Conservation (phyloP, 2,888 invertebrate genomes). For the Aromia moschata region DNA sequence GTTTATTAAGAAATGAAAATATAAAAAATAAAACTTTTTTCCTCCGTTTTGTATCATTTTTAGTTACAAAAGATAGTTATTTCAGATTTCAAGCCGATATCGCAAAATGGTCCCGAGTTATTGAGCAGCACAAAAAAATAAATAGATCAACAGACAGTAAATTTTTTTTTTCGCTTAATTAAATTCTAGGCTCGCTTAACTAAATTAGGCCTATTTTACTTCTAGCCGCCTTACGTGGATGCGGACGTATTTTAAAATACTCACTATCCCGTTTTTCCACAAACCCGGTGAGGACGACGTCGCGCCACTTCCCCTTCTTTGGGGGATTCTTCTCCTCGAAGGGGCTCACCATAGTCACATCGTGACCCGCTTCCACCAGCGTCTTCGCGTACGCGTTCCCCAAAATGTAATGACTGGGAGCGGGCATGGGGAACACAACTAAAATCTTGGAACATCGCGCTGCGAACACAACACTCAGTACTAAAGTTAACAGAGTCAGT, state of each 20-base stretch:
- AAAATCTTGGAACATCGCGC: slow-evolving; percentile 32
- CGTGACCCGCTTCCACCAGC: slow-evolving; percentile 45
- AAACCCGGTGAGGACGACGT: not conserved
- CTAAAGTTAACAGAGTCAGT: not conserved
- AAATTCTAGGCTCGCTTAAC: no score
- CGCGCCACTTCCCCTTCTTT: slow-evolving; percentile 34
- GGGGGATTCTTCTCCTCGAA: slow-evolving; percentile 41
- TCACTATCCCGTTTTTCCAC: not conserved
- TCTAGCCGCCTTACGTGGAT: not conserved
- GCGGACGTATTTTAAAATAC: not conserved
- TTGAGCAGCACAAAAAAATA: no score
- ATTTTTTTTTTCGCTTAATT: no score
- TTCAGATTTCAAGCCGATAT: no score
- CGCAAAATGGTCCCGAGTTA: no score
- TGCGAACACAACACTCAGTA: not conserved
- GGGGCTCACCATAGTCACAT: slow-evolving; percentile 46
- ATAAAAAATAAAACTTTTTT: no score
- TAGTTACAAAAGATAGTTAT: no score
- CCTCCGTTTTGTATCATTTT: no score
- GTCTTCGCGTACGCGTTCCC: slow-evolving; percentile 40
- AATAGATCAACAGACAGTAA: no score
- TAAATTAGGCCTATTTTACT: not conserved
- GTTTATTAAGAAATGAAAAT: no score
- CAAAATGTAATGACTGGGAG: slow-evolving; percentile 36
- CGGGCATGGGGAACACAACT: slow-evolving; percentile 27